Base-by-base conservation (phyloP, 1,140 invertebrate genomes). In the Caenorhabditis latens region DNA sequence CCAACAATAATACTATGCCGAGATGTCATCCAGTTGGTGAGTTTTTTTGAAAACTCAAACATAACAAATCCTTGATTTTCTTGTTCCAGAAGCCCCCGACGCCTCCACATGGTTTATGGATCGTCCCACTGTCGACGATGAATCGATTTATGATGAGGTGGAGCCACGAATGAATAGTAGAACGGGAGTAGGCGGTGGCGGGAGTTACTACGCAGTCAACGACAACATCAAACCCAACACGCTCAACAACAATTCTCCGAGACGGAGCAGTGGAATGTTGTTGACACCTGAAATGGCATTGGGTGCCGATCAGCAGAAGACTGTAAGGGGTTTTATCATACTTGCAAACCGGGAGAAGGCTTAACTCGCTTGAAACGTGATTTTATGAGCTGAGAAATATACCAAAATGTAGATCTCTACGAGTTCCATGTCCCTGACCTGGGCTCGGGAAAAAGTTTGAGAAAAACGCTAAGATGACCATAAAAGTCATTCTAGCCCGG, bases 31-130 rank as follows among this genome's bases (percentile, higher is more conserved):
- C n/a, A n/a, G n/a, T n/a, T 79, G 71, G 46, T 79, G 46, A 63
- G 61, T 63, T 63, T 32, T 58, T 4, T n/a, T 8, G 14, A 58
- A 21, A n/a, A n/a, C 57, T 8, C 8, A 21, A 58, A n/a, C 21
- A 21, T n/a, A 58, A 21, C 16, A 58, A 21, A 32, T 32, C 2
- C 57, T 58, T n/a, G 19, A 19, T 9, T n/a, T 53, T 50, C 2
- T 32, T 2, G 32, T 32, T 50, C 16, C 46, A 79, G 71, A 50
- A 21, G 5, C 21, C 24, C 32, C 46, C 1, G 46, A 79, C 40
- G n/a, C 71, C 6, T 79, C 71, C 4, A 79, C 71, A 24, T 79
- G 71, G 71, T 79, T 79, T n/a, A 79, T 79, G 71, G 71, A 79
- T 53, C 71, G 71, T 24, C 71, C 71, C 4, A 8, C 7, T 14